Conservation (phyloP, 2,113 vertebrate species). For the Hyperopisus bebe region DNA sequence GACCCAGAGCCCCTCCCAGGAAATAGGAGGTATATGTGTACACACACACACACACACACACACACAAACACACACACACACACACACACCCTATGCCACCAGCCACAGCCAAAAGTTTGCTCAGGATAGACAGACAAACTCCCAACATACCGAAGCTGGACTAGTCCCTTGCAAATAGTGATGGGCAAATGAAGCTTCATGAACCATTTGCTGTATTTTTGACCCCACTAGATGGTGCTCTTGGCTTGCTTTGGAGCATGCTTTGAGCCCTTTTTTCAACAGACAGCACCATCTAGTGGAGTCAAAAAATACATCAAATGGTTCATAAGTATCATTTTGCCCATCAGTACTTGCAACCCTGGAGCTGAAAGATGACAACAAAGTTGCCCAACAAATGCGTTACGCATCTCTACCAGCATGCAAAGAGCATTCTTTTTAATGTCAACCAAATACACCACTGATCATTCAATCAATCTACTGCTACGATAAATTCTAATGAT, state of each 20-base stretch:
- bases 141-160: not conserved
- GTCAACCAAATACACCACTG: not conserved
- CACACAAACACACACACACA: not conserved
- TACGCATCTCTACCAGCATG: not conserved
- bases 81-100: not conserved
- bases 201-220: too few relatives aligned
- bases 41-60: not conserved
- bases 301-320: too few relatives aligned
- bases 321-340: too few relatives aligned
- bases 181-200: too few relatives aligned
- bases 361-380: not conserved
- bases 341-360: not conserved
- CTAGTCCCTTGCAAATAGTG: not conserved
- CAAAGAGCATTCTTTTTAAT: not conserved
- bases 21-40: not conserved
- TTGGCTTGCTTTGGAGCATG: too few relatives aligned
- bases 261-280: too few relatives aligned
- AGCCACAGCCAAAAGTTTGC: not conserved
- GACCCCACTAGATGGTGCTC: too few relatives aligned
- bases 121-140: not conserved
- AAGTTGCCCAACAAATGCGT: not conserved
- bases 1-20: not conserved
- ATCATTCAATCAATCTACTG: not conserved
- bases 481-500: not conserved
- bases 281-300: too few relatives aligned